Conservation (phyloP, 1,140 invertebrate genomes). For the Lycorma delicatula region DNA sequence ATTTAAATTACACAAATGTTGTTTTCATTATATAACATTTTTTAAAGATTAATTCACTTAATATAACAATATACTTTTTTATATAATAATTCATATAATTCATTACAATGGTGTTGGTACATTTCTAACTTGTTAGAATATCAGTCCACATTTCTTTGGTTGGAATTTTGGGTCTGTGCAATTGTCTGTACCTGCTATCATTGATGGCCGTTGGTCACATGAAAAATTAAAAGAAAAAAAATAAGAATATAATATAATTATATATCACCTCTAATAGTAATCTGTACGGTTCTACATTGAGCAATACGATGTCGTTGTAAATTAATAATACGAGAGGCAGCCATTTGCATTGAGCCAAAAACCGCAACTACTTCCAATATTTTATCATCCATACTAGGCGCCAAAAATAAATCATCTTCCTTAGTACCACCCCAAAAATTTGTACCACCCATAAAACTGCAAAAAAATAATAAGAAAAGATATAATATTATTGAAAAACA, state of each 20-base stretch:
- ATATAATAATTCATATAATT: no score
- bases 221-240: no score
- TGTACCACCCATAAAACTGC: conserved; percentile 93
- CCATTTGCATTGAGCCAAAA: conserved; percentile 95
- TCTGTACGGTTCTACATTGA: conserved; percentile 90
- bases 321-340: conserved; percentile 87
- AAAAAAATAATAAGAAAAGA: conserved; percentile 28
- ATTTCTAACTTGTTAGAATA: no score
- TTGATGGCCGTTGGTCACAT: no score
- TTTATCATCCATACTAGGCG: conserved; percentile 85
- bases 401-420: conserved; percentile 77
- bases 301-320: conserved; percentile 94
- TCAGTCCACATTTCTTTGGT: no score
- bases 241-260: conserved; percentile 8
- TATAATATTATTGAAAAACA: not conserved
- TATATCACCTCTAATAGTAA: conserved; percentile 74
- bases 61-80: no score
- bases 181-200: no score
- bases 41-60: no score
- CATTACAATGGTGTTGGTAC: no score
- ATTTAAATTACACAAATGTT: no score
- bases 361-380: conserved; percentile 93
- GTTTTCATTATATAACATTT: no score
- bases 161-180: no score
- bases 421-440: conserved; percentile 95